Evolutionary conservation across 2,888 invertebrate genomes (phyloP), one percentile per base, ranked within the genome.

Genomic region (Nasonia oneida): DNA sequence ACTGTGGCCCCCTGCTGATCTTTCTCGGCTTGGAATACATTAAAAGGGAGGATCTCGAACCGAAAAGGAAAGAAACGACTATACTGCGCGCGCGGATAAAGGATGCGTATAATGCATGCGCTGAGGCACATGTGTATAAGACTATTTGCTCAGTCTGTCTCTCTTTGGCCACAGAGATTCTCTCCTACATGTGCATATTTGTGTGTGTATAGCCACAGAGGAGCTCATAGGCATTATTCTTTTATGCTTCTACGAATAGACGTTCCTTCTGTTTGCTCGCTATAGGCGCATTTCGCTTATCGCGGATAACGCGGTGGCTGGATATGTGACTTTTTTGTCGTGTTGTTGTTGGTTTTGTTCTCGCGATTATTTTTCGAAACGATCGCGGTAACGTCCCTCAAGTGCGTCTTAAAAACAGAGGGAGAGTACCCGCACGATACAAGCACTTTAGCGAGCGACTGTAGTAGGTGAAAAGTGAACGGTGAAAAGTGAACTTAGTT

Each of bases 1-100:
- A 64, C 74, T 4, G 81, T 37, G 37, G 71, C 37, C 15, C 71
- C 18, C 6, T 39, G 37, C 14, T n/a, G 12, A 18, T 3, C 39
- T 79, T 70, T 50, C 50, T 37, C 50, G 3, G 2, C 8, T 37
- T n/a, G 15, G 70, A 80, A 70, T 53, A 71, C 79, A 71, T 53
- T 80, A 33, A 37, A 61, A 61, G 61, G 61, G 61, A 23, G 23
- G 61, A 61, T 61, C 10, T 61, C 23, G 1, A 23, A 23, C 1
- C 61, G 61, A 61, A 23, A 61, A 61, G 61, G 4, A 23, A 12
- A 10, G 23, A 61, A 61, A 61, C 2, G 61, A 61, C 61, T 23
- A 29, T 29, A 23, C 23, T 23, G 10, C 23, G 23, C 23, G 23
- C 23, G 23, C 23, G 23, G 23, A 23, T 23, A 23, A 23, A 23